Percentiles rank a stretch among this genome's conserved stretches.
These are phyloP conservation scores for Drymodes brunneopygia DNA, from an alignment of 2,113 vertebrate genomes.

Conservation along the genomic window DNA sequence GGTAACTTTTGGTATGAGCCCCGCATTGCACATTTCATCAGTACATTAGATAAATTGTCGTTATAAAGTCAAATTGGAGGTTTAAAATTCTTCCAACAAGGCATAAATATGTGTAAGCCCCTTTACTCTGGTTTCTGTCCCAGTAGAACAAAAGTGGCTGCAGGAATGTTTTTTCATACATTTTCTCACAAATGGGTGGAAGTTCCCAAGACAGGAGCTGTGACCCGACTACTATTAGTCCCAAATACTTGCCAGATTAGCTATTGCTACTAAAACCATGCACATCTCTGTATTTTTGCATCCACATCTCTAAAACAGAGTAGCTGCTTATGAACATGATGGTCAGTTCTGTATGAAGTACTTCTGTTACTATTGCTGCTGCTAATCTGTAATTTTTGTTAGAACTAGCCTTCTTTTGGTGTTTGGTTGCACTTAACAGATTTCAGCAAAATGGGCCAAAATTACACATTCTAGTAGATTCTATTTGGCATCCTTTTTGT, in stretches of 20 bases:
- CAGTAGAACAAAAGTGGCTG: neutral
- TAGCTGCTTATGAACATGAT: neutral
- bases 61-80: neutral
- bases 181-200: neutral
- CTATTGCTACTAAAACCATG: rapidly evolving
- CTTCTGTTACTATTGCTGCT: neutral
- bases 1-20: neutral
- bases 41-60: neutral
- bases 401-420: neutral
- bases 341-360: neutral
- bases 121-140: neutral
- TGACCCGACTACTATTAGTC: neutral
- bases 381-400: neutral
- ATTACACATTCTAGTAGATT: neutral
- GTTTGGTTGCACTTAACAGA: neutral
- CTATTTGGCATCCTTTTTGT: neutral
- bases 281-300: neutral
- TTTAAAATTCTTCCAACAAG: neutral
- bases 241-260: neutral
- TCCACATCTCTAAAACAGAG: neutral
- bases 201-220: neutral
- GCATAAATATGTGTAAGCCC: neutral
- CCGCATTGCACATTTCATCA: neutral
- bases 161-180: neutral
- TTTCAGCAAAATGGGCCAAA: neutral